These are phyloP conservation scores for Hybognathus amarus DNA, from an alignment of 2,797 vertebrate genomes.

Conservation along the genomic window DNA sequence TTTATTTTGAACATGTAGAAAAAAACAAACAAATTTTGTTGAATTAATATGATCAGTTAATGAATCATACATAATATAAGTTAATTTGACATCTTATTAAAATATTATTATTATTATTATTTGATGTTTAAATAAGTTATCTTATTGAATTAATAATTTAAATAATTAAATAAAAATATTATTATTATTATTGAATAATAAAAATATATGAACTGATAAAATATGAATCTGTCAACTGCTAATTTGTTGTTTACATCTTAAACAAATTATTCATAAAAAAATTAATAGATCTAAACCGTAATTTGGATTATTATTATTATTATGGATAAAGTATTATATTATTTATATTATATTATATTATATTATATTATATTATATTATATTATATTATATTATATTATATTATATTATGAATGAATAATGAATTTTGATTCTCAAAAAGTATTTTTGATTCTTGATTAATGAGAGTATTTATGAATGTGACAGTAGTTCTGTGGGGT, in stretches of 20 bases:
- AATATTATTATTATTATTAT: background rate
- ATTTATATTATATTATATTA: no score
- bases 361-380: no score
- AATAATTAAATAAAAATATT: background rate
- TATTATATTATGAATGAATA: background rate
- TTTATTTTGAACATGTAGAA: no score
- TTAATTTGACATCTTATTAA: background rate
- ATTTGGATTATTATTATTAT: background rate
- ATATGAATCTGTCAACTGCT: no score
- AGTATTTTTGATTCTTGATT: background rate
- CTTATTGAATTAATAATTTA: background rate
- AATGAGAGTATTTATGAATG: background rate
- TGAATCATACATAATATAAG: background rate
- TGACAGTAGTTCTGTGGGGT: conserved; percentile 1
- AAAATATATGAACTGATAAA: no score
- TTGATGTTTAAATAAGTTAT: background rate
- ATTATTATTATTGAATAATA: background rate
- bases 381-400: no score
- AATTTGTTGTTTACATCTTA: no score
- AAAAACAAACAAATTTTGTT: no score
- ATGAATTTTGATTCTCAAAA: no score
- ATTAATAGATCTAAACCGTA: background rate
- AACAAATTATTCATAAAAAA: background rate
- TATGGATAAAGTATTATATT: no score
- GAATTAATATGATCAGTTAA: background rate